These are phyloP conservation scores for Nebria brevicollis DNA, from an alignment of 2,888 invertebrate species.

Conservation along the genomic window DNA sequence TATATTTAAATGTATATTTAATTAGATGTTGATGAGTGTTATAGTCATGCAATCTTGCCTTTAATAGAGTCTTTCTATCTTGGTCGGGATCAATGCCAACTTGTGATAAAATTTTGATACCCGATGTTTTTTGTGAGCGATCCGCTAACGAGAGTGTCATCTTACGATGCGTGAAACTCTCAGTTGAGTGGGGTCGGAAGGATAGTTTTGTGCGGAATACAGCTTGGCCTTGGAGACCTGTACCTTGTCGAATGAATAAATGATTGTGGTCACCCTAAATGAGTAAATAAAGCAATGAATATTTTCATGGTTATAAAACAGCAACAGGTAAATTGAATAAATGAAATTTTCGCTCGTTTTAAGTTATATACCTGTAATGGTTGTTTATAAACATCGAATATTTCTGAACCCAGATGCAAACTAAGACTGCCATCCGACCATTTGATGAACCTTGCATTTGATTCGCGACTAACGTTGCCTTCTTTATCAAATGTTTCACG, in stretches of 20 bases:
- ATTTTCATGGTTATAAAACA: too few species aligned
- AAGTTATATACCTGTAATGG: conserved; percentile 74
- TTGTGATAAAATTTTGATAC: conserved; percentile 95
- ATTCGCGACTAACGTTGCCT: conserved; percentile 85
- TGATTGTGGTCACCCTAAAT: conserved; percentile 95
- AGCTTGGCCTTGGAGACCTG: conserved; percentile 96
- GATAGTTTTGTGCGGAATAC: conserved; percentile 96
- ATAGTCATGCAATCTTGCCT: conserved; percentile 66
- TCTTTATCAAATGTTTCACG: conserved; percentile 83
- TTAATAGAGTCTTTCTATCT: conserved; percentile 88
- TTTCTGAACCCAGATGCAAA: conserved; percentile 94
- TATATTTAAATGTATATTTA: conserved; percentile 44
- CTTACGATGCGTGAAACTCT: conserved; percentile 98
- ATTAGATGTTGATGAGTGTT: background rate
- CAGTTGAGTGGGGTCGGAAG: conserved; percentile 98
- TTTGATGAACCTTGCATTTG: conserved; percentile 93
- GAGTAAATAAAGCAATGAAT: background rate
- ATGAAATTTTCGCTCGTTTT: too few species aligned
- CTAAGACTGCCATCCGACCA: conserved; percentile 99
- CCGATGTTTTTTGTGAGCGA: conserved; percentile 90
- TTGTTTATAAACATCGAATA: conserved; percentile 97
- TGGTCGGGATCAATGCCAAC: conserved; percentile 95
- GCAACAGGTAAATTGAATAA: too few species aligned
- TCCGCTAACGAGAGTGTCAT: conserved; percentile 98
- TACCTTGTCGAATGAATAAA: conserved; percentile 96